Evolutionary conservation across 2,113 vertebrate species (phyloP).

Genomic region (Limnothrissa miodon): DNA sequence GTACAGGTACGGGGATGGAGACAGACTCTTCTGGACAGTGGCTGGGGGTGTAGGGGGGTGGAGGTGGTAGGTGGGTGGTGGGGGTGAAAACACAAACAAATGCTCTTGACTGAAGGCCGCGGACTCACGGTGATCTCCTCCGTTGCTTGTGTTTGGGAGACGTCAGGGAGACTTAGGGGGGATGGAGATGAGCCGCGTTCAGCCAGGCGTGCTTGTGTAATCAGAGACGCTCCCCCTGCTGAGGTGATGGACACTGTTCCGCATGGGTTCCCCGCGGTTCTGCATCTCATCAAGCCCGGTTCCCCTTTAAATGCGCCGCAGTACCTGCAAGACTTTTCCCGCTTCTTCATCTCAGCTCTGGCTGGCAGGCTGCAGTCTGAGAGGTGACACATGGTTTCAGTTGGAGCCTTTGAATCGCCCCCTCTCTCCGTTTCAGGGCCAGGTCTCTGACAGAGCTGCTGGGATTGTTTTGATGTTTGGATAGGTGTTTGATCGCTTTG

Average conservation of each 20-base stretch:
- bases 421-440: background rate
- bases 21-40: background rate
- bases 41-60: background rate
- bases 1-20: background rate
- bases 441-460: background rate
- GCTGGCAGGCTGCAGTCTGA: background rate
- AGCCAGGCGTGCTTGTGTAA: background rate
- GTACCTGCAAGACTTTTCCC: background rate
- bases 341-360: background rate
- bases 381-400: background rate
- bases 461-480: background rate
- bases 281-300: background rate
- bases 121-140: background rate
- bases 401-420: background rate
- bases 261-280: background rate
- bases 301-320: background rate
- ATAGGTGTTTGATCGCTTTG: background rate
- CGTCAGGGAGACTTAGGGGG: background rate
- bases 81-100: background rate
- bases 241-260: constrained; percentile 3
- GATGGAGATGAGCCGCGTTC: background rate
- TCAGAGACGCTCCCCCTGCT: background rate
- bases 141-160: background rate
- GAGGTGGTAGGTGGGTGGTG: too few species aligned
- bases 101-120: background rate